These are phyloP conservation scores for Anoplophora glabripennis DNA, from an alignment of 1,140 invertebrate genomes.

Conservation along the genomic window DNA sequence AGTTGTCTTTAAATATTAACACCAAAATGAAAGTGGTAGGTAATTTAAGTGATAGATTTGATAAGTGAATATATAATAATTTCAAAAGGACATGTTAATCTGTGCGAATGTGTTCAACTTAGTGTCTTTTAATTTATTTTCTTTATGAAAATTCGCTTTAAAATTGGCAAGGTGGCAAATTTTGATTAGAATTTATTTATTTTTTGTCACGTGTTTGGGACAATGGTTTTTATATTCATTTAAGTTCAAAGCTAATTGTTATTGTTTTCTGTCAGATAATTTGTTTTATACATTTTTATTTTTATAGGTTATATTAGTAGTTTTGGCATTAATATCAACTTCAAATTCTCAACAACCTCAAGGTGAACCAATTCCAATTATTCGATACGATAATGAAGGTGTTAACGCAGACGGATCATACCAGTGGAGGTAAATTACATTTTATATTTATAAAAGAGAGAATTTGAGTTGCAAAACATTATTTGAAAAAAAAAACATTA, in stretches of 20 bases:
- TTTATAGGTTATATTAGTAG: too few species aligned
- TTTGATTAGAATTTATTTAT: background rate
- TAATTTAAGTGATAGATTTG: conserved; percentile 6
- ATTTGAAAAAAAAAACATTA: conserved; percentile 25
- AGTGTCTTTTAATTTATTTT: background rate
- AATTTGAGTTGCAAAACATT: background rate
- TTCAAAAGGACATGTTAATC: background rate
- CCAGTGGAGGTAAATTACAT: conserved; percentile 17
- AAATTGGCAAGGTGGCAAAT: background rate
- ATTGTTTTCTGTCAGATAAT: too few species aligned
- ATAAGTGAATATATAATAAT: background rate
- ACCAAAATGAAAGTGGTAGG: conserved; percentile 27
- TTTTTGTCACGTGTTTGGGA: background rate
- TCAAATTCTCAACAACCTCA: background rate
- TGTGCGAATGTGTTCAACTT: background rate
- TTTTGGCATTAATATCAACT: background rate
- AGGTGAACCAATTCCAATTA: conserved; percentile 16
- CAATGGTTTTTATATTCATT: too few species aligned
- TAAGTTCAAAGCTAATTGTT: too few species aligned
- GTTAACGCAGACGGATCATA: conserved; percentile 21
- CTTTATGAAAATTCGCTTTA: background rate
- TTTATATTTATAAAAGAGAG: background rate
- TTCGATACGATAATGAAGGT: conserved; percentile 22
- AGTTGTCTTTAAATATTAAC: conserved; percentile 17
- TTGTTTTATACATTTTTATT: too few species aligned